phyloP scores from a whole-genome alignment of 1,140 invertebrate species.

The Frieseomelitta varia region DNA sequence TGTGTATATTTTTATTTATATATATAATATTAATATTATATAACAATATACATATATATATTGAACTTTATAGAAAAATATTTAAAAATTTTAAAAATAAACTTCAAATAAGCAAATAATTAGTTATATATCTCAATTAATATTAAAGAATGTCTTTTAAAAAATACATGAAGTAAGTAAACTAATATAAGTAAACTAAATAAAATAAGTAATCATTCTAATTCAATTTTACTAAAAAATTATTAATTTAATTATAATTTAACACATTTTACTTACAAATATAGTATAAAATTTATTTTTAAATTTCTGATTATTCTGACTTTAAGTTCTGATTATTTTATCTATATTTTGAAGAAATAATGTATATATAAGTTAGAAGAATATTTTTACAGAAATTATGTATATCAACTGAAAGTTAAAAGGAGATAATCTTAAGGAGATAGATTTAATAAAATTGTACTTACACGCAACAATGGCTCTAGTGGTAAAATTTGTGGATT shows the following conservation, averaged over 20 bases:
- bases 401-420: neutral
- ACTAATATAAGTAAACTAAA: too few relatives aligned
- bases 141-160: slow-evolving; percentile 13
- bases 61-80: neutral
- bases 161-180: too few relatives aligned
- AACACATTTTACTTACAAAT: neutral
- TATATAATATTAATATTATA: neutral
- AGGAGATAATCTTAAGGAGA: neutral
- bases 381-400: neutral
- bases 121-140: neutral
- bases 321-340: neutral
- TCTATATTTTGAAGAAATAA: neutral
- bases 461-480: slow-evolving; percentile 70
- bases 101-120: neutral
- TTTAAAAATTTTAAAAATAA: neutral
- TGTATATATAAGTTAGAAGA: neutral
- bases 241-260: neutral
- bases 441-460: slow-evolving; percentile 20
- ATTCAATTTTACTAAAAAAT: neutral
- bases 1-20: neutral
- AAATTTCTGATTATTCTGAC: neutral
- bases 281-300: neutral
- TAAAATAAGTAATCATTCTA: neutral
- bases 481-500: slow-evolving; percentile 74
- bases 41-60: too few relatives aligned